Evolutionary conservation across 2,888 invertebrate genomes (phyloP).

Genomic region (Thalpophila matura): DNA sequence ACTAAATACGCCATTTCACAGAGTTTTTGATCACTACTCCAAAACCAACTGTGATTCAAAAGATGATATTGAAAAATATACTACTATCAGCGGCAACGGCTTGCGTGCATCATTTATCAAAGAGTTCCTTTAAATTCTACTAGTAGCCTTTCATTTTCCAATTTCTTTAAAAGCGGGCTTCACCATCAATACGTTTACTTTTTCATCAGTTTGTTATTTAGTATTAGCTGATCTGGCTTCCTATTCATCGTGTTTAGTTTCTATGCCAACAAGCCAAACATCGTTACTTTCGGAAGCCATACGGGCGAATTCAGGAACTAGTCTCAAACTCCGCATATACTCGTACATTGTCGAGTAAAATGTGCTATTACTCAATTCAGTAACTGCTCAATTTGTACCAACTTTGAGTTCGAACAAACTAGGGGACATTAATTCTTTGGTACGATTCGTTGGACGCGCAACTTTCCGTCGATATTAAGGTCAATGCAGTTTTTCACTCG

Average conservation of each 20-base stretch:
- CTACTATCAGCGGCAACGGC: too few species aligned
- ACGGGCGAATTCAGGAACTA: constrained; percentile 1
- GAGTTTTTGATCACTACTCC: too few species aligned
- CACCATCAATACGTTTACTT: neutral
- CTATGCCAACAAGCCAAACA: constrained; percentile 11
- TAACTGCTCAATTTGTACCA: constrained; percentile 32
- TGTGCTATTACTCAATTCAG: constrained; percentile 1
- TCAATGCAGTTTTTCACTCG: constrained; percentile 21
- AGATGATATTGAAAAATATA: too few species aligned
- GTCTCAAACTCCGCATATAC: constrained; percentile 1
- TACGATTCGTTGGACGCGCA: constrained; percentile 9
- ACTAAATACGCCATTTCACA: too few species aligned
- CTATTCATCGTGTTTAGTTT: neutral
- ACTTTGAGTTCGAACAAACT: constrained; percentile 4
- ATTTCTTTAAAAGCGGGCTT: too few species aligned
- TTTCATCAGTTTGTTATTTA: neutral
- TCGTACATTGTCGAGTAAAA: constrained; percentile 37
- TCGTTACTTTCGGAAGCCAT: neutral
- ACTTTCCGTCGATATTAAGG: constrained; percentile 21
- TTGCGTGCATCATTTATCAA: neutral
- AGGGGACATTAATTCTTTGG: constrained; percentile 30
- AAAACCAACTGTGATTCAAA: too few species aligned
- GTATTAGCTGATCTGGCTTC: neutral
- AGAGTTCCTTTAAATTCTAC: neutral
- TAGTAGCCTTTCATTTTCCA: neutral